A percentile compares a stretch with the other conserved stretches of the same genome.
Evolutionary conservation across 1,140 invertebrate species (phyloP).

Genomic region (Spodoptera frugiperda): DNA sequence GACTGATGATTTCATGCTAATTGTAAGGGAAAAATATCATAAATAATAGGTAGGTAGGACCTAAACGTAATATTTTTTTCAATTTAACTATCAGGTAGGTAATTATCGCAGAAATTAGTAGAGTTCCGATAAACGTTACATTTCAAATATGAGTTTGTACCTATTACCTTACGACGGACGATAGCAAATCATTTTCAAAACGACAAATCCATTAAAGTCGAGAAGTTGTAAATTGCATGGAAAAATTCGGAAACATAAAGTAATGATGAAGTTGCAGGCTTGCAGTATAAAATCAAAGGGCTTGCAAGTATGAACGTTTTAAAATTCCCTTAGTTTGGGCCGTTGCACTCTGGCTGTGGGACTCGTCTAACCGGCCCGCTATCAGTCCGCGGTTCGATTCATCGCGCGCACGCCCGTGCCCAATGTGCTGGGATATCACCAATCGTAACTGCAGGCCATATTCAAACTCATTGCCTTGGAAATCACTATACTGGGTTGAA

Average conservation of each 20-base stretch:
- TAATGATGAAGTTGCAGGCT: constrained; percentile 11
- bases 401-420: constrained; percentile 74
- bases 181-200: too few relatives aligned
- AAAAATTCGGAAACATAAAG: neutral
- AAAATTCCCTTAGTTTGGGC: constrained; percentile 84
- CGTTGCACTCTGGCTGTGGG: constrained; percentile 78
- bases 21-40: constrained; percentile 17
- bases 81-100: too few relatives aligned
- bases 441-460: constrained; percentile 72
- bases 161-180: too few relatives aligned
- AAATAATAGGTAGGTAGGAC: neutral
- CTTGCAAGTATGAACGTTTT: constrained; percentile 79
- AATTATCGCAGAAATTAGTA: too few relatives aligned
- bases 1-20: constrained; percentile 29
- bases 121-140: too few relatives aligned
- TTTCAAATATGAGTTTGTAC: too few relatives aligned
- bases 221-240: neutral
- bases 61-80: too few relatives aligned
- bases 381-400: constrained; percentile 82
- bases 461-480: constrained; percentile 63
- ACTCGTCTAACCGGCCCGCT: constrained; percentile 84
- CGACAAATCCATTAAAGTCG: too few relatives aligned
- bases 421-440: constrained; percentile 76
- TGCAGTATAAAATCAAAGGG: constrained; percentile 74
- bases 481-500: constrained; percentile 37